These are phyloP conservation scores for Pemphigus obesinymphae DNA, from an alignment of 1,140 invertebrate species.

Conservation along the genomic window DNA sequence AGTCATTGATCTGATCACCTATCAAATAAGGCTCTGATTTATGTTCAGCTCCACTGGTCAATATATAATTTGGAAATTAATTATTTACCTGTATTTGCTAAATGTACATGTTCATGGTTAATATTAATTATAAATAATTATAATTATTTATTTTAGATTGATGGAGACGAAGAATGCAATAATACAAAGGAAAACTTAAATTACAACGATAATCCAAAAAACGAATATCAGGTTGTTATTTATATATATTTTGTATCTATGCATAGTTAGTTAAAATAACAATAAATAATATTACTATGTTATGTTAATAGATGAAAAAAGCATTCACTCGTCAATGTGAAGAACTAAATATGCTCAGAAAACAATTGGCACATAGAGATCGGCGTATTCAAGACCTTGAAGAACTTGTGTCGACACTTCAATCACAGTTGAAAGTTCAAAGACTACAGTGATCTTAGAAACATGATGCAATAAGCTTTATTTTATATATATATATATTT, in stretches of 20 bases:
- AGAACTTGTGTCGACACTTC: constrained; percentile 62
- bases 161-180: constrained; percentile 42
- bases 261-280: not conserved
- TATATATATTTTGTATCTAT: not conserved
- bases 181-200: constrained; percentile 44
- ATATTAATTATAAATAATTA: not conserved
- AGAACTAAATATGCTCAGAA: constrained; percentile 67
- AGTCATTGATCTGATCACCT: no score
- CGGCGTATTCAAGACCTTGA: constrained; percentile 72
- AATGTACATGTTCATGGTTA: not conserved
- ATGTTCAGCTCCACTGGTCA: no score
- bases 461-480: not conserved
- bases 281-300: not conserved
- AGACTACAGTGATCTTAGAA: not conserved
- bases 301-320: constrained; percentile 61
- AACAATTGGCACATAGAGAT: constrained; percentile 70
- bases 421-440: constrained; percentile 47
- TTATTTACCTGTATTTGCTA: no score
- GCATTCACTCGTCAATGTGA: constrained; percentile 72
- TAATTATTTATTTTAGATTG: constrained; percentile 22
- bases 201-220: constrained; percentile 46
- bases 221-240: constrained; percentile 47
- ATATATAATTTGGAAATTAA: no score
- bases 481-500: not conserved
- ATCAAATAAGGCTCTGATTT: no score